Evolutionary conservation across 2,888 invertebrate species (phyloP), one percentile per base, ranked within the genome.

Genomic region (Hypomecis atomaria): DNA sequence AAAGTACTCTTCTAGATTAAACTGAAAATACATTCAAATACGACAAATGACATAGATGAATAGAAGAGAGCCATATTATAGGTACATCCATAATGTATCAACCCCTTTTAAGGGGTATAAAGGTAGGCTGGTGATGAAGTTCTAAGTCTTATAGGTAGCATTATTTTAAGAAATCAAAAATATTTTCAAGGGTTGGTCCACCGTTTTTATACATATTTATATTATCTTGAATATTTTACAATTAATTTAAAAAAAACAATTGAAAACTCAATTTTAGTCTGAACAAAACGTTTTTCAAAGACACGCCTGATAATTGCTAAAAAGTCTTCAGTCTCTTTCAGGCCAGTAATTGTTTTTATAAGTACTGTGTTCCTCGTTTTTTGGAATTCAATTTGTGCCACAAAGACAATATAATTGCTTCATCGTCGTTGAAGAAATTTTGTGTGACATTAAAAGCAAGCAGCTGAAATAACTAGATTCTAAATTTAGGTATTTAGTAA

Each of bases 291-390:
- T 60, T 53, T 53, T 65, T 60, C 57, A 57, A 45, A 65, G 36
- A 53, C 50, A 9, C 43, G 56, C 37, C 42, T 58, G 57, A 58
- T 57, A 65, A 65, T 65, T 61, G 65, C 53, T 60, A 36, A 53
- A 65, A 65, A 65, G 52, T 61, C 57, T 52, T 65, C 43, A 52
- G 45, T 38, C 45, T 60, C 52, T 60, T 60, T 61, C 52, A 59
- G 57, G 47, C 13, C 56, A 53, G 60, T 58, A 65, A 65, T 65
- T 65, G 65, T 65, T 65, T 65, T 65, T 65, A 58, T 52, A 65
- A 65, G 60, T 57, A 57, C 65, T 48, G 43, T 49, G 53, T 65
- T 54, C 60, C 57, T 60, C 65, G 54, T 61, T 65, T 64, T 57
- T 58, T 61, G 34, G 37, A 61, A 57, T 60, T 48, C 57, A 65